Evolutionary conservation across 2,888 invertebrate species (phyloP).

Genomic region (Eledone cirrhosa): DNA sequence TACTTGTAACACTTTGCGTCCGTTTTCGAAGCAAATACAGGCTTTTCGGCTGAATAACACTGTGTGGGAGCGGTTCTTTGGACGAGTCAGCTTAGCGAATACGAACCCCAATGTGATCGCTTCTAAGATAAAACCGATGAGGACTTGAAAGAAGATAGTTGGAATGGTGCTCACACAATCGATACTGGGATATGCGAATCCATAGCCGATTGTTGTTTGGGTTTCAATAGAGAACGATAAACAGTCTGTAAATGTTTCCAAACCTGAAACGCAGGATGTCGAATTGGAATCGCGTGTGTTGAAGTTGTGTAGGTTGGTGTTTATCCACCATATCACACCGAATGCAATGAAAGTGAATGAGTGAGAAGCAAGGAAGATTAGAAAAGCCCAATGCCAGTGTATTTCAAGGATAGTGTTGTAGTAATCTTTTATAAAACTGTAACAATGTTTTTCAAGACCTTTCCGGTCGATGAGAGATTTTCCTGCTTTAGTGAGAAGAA

Average conservation of each 20-base stretch:
- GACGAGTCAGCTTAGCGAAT: slow-evolving; percentile 92
- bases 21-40: slow-evolving; percentile 76
- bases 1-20: slow-evolving; percentile 57
- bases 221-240: slow-evolving; percentile 96
- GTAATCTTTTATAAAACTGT: slow-evolving; percentile 73
- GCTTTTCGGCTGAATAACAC: slow-evolving; percentile 90
- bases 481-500: slow-evolving; percentile 92
- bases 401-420: slow-evolving; percentile 94
- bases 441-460: slow-evolving; percentile 86
- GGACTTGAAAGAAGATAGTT: slow-evolving; percentile 88
- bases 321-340: slow-evolving; percentile 69
- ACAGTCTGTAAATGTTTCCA: slow-evolving; percentile 87
- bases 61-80: slow-evolving; percentile 93
- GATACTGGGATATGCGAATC: slow-evolving; percentile 84
- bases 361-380: slow-evolving; percentile 89
- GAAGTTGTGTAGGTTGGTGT: slow-evolving; percentile 64
- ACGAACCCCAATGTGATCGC: slow-evolving; percentile 79
- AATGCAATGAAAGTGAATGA: slow-evolving; percentile 87
- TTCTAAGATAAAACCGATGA: slow-evolving; percentile 79
- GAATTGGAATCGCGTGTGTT: slow-evolving; percentile 49
- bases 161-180: slow-evolving; percentile 91
- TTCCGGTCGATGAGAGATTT: slow-evolving; percentile 95
- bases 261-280: slow-evolving; percentile 72
- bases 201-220: slow-evolving; percentile 94
- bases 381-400: slow-evolving; percentile 84